Evolutionary conservation across 2,113 vertebrate genomes (phyloP).

Genomic region (Microtus pennsylvanicus): DNA sequence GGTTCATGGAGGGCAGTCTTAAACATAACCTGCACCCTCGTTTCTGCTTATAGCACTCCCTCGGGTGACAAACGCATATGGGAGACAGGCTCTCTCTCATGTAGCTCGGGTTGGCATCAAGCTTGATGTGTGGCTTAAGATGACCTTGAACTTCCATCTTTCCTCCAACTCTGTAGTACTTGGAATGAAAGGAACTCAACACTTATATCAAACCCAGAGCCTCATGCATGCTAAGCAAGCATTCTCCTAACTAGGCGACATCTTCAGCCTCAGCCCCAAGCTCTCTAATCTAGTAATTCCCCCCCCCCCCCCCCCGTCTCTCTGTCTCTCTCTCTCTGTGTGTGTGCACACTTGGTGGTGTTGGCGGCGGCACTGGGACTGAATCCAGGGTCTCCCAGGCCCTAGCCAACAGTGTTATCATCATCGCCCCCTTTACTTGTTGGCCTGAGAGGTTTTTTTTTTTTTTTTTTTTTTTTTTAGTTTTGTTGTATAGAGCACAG

Average conservation of each 20-base stretch:
- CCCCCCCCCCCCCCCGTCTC: no score
- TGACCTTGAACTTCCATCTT: not conserved
- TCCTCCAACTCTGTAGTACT: no score
- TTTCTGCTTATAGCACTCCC: not conserved
- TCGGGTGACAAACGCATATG: no score
- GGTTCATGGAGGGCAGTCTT: not conserved
- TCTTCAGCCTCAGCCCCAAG: not conserved
- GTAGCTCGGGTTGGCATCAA: not conserved
- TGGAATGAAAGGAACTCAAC: no score
- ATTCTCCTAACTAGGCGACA: not conserved
- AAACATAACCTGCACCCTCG: not conserved
- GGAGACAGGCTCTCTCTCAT: not conserved
- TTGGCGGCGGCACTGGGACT: not conserved
- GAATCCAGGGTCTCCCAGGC: not conserved
- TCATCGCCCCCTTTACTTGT: fast-evolving
- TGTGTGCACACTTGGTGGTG: no score
- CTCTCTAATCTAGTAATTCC: not conserved
- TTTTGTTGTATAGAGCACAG: not conserved
- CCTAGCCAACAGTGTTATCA: no score
- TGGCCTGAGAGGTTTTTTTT: not conserved
- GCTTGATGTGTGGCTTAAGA: not conserved
- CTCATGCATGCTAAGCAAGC: no score
- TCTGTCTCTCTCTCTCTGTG: no score
- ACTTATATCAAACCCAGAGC: not conserved
- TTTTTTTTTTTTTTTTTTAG: not conserved